Evolutionary conservation across 2,113 vertebrate species (phyloP).

Genomic region (Albula goreensis): DNA sequence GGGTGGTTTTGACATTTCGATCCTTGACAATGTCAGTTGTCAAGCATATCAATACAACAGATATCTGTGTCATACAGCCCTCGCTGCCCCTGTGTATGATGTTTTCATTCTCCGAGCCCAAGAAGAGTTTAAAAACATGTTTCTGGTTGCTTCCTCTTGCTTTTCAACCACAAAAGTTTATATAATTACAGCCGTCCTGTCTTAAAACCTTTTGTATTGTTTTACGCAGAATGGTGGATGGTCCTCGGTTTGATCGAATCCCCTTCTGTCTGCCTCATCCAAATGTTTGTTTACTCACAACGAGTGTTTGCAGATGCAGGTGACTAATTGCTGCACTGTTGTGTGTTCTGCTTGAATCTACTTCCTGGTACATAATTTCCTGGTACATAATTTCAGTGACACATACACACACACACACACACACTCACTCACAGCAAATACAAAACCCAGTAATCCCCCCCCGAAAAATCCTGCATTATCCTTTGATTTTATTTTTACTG

Average conservation of each 20-base stretch:
- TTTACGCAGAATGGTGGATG: neutral
- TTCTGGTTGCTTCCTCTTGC: neutral
- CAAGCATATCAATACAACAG: neutral
- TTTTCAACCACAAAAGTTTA: neutral
- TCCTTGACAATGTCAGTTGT: conserved; percentile 31
- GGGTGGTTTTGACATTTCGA: conserved; percentile 55
- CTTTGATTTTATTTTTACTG: too few relatives aligned
- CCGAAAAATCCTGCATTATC: too few relatives aligned
- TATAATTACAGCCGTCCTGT: neutral
- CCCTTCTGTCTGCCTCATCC: neutral
- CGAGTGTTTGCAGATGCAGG: neutral
- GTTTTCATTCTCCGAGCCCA: too few relatives aligned
- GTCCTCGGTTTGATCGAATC: neutral
- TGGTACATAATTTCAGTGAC: neutral
- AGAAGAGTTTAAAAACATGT: neutral
- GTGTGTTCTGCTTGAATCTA: neutral
- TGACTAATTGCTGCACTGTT: neutral
- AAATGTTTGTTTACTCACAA: neutral
- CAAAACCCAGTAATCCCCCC: too few relatives aligned
- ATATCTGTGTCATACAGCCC: neutral
- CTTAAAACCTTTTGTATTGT: neutral
- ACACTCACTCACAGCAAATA: too few relatives aligned
- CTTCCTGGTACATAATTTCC: neutral
- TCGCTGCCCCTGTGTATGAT: too few relatives aligned
- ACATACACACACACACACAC: neutral